These are phyloP conservation scores for Arenaria interpres DNA, from an alignment of 2,113 vertebrate genomes.

Conservation along the genomic window DNA sequence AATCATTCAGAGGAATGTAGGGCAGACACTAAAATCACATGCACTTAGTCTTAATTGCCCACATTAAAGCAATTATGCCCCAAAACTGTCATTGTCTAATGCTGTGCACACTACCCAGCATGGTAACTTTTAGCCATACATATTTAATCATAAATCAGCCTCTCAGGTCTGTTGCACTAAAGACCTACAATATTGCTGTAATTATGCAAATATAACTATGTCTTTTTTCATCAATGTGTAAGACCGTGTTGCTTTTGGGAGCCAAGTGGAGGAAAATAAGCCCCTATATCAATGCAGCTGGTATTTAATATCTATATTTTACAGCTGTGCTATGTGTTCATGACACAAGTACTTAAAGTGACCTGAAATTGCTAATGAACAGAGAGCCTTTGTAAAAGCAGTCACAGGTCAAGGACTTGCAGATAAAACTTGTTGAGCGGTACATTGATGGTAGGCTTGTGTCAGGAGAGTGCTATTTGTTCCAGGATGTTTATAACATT, in stretches of 20 bases:
- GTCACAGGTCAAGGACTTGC: conserved; percentile 82
- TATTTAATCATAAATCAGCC: conserved; percentile 79
- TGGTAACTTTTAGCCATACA: conserved; percentile 76
- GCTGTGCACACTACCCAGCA: conserved; percentile 74
- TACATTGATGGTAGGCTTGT: conserved; percentile 29
- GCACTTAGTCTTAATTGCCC: conserved; percentile 96
- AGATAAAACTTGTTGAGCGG: conserved; percentile 64
- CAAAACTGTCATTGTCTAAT: conserved; percentile 83
- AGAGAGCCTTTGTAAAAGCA: conserved; percentile 73
- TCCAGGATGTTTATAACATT: not conserved
- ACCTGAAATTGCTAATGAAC: conserved; percentile 81
- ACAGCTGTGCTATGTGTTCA: conserved; percentile 76
- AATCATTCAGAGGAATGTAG: conserved; percentile 85
- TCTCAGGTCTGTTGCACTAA: conserved; percentile 74
- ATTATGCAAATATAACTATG: conserved; percentile 71
- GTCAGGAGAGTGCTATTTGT: conserved; percentile 43
- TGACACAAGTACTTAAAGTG: conserved; percentile 73
- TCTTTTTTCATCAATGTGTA: conserved; percentile 18
- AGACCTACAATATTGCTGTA: conserved; percentile 59
- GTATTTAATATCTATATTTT: conserved; percentile 62
- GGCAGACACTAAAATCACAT: conserved; percentile 89
- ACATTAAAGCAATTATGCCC: conserved; percentile 93
- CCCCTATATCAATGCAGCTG: conserved; percentile 73
- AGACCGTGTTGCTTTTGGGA: conserved; percentile 57
- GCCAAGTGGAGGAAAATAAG: conserved; percentile 56